Conservation (phyloP, 2,797 vertebrate species). For the Valencia hispanica region DNA sequence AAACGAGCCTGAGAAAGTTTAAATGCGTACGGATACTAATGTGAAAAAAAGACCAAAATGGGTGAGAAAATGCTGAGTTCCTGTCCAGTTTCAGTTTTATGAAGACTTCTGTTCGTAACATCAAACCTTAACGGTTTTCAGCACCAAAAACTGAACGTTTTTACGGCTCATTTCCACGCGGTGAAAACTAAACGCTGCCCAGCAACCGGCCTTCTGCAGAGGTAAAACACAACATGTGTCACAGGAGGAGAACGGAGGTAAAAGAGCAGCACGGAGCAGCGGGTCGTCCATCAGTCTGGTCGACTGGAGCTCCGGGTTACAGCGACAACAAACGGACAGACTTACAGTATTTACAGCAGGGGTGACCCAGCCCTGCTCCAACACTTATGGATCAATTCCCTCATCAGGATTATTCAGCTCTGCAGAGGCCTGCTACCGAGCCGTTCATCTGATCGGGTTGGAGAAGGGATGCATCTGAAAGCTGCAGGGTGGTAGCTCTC, state of each 20-base stretch:
- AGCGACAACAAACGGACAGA: background rate
- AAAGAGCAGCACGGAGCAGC: background rate
- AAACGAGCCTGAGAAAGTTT: conserved; percentile 48
- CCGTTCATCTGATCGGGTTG: too few species aligned
- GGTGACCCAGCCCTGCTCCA: background rate
- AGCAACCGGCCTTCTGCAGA: background rate
- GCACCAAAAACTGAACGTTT: background rate
- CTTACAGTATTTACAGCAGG: background rate
- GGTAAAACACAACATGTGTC: background rate
- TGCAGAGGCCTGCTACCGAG: background rate
- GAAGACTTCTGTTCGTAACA: background rate
- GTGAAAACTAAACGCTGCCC: background rate
- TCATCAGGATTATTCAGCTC: too few species aligned
- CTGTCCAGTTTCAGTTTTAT: background rate
- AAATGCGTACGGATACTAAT: background rate
- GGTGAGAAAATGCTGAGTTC: background rate
- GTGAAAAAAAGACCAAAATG: background rate
- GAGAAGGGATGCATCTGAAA: too few species aligned
- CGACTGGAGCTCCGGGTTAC: background rate
- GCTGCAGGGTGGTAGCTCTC: too few species aligned
- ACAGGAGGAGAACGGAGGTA: background rate
- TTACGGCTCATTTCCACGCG: background rate
- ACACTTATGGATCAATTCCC: too few species aligned
- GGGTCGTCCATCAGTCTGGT: background rate
- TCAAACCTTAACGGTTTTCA: background rate